Conservation (phyloP, 2,113 vertebrate species). For the Vicugna pacos region DNA sequence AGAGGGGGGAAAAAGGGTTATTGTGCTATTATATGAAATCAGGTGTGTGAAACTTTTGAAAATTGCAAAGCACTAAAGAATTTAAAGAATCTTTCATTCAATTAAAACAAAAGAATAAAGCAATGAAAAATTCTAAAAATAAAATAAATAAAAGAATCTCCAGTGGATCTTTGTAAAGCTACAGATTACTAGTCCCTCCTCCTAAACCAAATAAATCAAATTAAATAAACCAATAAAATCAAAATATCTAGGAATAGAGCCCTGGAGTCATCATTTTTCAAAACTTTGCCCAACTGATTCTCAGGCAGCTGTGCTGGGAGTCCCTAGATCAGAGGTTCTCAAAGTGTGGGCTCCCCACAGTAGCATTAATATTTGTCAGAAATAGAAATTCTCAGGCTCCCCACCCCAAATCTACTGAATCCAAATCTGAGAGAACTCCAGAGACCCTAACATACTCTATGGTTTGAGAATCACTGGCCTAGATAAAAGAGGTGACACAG, state of each 20-base stretch:
- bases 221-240: too few relatives aligned
- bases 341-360: background rate
- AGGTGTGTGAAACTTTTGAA: background rate
- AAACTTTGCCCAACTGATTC: background rate
- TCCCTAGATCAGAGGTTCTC: background rate
- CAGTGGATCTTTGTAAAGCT: background rate
- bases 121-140: background rate
- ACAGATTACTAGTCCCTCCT: background rate
- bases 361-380: background rate
- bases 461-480: background rate
- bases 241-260: background rate
- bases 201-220: background rate
- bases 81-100: background rate
- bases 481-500: background rate
- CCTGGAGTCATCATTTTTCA: conserved; percentile 2
- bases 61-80: background rate
- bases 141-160: background rate
- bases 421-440: background rate
- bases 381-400: background rate
- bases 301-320: background rate
- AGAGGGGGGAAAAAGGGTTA: too few relatives aligned
- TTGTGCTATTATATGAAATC: background rate
- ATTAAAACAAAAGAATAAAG: background rate
- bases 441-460: background rate
- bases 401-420: background rate